Evolutionary conservation across 2,797 vertebrate species (phyloP).

Genomic region (Neostethus bicornis): DNA sequence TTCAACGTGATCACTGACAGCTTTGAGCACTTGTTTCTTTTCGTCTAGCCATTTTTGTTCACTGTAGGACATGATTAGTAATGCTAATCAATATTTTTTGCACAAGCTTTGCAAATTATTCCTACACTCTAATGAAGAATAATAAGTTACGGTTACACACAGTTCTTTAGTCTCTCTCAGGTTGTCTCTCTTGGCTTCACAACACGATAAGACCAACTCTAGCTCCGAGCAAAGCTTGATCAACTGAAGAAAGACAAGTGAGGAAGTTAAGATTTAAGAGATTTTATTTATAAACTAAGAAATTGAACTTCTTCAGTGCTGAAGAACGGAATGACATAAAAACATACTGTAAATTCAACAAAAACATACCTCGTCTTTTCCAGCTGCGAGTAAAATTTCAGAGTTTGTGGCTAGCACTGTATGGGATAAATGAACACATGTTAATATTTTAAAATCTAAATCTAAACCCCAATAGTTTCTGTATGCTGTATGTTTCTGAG

Average conservation of each 20-base stretch:
- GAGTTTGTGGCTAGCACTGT: slow-evolving; percentile 74
- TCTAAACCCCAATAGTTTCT: no score
- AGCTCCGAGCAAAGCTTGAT: slow-evolving; percentile 82
- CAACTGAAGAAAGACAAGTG: slow-evolving; percentile 76
- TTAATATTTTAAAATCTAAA: background rate
- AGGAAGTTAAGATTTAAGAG: background rate
- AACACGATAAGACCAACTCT: slow-evolving; percentile 80
- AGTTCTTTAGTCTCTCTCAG: slow-evolving; percentile 82
- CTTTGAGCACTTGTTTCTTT: slow-evolving; percentile 66
- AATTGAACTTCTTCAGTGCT: background rate
- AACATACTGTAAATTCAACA: no score
- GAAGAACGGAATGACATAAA: no score
- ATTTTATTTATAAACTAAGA: background rate
- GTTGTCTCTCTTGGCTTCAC: slow-evolving; percentile 78
- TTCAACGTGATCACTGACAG: slow-evolving; percentile 53
- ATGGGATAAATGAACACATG: background rate
- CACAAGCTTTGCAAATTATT: slow-evolving; percentile 3
- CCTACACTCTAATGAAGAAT: background rate
- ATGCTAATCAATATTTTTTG: background rate
- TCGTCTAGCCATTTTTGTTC: slow-evolving; percentile 79
- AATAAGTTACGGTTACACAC: slow-evolving; percentile 75
- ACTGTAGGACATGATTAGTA: slow-evolving; percentile 50
- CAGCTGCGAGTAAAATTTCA: slow-evolving; percentile 74
- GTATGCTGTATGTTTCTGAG: no score
- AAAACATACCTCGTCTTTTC: slow-evolving; percentile 74